A percentile compares a stretch with the other conserved stretches of the same genome.
Evolutionary conservation across 1,140 invertebrate genomes (phyloP).

Genomic region (Cecropterus lyciades): DNA sequence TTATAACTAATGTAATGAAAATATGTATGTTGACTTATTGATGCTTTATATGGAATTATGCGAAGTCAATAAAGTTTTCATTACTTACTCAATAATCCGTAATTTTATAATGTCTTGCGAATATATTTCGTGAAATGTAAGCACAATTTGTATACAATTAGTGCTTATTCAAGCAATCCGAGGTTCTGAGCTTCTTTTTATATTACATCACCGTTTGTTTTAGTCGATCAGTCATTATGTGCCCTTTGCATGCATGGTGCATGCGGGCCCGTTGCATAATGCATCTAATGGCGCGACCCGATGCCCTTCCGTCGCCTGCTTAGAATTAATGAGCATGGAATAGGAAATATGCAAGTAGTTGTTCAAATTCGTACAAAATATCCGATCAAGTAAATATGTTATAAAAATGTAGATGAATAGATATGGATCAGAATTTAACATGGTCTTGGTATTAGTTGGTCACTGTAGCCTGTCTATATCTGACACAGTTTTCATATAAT

Average conservation of each 20-base stretch:
- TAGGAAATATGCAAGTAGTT: conserved; percentile 30
- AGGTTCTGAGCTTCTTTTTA: conserved; percentile 17
- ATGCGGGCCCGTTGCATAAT: conserved; percentile 66
- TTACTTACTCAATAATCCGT: conserved; percentile 3
- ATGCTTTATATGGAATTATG: no score
- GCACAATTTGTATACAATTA: conserved; percentile 8
- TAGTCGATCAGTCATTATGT: conserved; percentile 31
- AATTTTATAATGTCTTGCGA: neutral
- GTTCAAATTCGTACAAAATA: conserved; percentile 25
- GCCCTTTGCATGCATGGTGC: conserved; percentile 53
- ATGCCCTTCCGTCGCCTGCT: conserved; percentile 73
- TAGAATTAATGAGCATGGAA: conserved; percentile 62
- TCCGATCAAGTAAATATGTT: neutral
- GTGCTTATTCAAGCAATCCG: conserved; percentile 13
- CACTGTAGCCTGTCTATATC: no score
- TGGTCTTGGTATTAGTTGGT: no score
- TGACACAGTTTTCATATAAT: no score
- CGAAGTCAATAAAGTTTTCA: neutral
- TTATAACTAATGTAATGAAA: no score
- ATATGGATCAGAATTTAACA: no score
- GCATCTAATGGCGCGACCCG: conserved; percentile 67
- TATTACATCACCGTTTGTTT: conserved; percentile 33
- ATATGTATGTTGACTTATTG: neutral
- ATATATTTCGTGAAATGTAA: conserved; percentile 12
- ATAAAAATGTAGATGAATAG: no score